Conservation (phyloP, 2,888 invertebrate genomes). For the Portevinia maculata region DNA sequence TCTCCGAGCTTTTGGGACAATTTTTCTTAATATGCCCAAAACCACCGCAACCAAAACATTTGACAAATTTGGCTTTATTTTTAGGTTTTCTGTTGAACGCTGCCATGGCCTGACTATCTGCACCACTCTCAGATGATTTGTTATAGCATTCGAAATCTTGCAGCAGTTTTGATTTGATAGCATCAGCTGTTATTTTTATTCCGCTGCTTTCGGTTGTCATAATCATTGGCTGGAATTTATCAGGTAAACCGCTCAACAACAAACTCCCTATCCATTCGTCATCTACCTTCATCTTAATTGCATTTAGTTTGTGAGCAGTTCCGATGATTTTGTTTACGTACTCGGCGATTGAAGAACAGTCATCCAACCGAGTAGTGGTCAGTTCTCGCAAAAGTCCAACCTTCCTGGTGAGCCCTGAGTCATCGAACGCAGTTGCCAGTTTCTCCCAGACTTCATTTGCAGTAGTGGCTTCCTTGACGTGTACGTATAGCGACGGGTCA, state of each 20-base stretch:
- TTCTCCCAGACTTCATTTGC: not conserved
- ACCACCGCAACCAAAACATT: constrained; percentile 13
- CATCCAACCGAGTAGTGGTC: constrained; percentile 5
- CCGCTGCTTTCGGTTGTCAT: too few species aligned
- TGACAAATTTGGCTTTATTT: not conserved
- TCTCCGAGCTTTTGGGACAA: not conserved
- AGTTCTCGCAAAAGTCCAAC: not conserved
- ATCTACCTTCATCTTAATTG: too few species aligned
- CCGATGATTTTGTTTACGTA: not conserved
- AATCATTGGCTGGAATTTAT: too few species aligned
- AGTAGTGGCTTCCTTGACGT: constrained; percentile 4
- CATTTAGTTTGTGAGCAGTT: too few species aligned
- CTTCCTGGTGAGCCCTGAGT: constrained; percentile 5
- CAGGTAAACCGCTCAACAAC: too few species aligned
- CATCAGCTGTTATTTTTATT: too few species aligned
- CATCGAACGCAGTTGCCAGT: not conserved
- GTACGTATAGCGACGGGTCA: constrained; percentile 9
- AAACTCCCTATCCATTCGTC: too few species aligned
- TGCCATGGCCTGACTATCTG: not conserved
- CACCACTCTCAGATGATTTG: not conserved
- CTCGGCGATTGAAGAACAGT: not conserved
- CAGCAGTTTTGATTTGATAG: too few species aligned
- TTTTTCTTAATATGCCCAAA: not conserved
- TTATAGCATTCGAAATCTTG: constrained; percentile 9
- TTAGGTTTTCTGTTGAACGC: not conserved